Percentiles rank a stretch among this genome's conserved stretches.
Evolutionary conservation across 2,888 invertebrate species (phyloP).

Genomic region (Smittia sp.): DNA sequence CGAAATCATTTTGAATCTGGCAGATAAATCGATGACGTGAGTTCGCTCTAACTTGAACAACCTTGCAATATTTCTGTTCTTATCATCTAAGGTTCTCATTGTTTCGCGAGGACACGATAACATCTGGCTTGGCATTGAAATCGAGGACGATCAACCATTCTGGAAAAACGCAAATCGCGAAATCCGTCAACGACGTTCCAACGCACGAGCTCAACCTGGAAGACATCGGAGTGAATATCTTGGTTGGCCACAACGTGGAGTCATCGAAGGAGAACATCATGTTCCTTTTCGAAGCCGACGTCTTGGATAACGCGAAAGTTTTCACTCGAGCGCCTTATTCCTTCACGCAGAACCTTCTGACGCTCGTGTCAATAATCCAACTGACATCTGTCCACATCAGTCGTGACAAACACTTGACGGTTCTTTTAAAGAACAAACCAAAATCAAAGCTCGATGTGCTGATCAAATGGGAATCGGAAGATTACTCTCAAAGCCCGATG

Average conservation of each 20-base stretch:
- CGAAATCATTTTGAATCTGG: constrained; percentile 50
- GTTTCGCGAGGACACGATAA: constrained; percentile 50
- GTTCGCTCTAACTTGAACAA: background rate
- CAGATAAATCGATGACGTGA: constrained; percentile 46
- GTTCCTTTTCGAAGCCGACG: constrained; percentile 36
- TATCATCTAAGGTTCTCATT: constrained; percentile 48
- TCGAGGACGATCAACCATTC: constrained; percentile 50
- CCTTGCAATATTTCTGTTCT: background rate
- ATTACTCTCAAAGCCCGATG: background rate
- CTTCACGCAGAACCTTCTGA: constrained; percentile 45
- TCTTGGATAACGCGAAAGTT: constrained; percentile 22
- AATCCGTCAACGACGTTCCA: background rate
- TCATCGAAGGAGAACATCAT: constrained; percentile 34
- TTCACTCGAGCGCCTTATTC: constrained; percentile 33
- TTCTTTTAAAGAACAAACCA: constrained; percentile 46
- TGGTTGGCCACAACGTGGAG: constrained; percentile 20
- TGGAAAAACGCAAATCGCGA: background rate
- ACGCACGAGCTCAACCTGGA: constrained; percentile 26
- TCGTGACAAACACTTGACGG: constrained; percentile 52
- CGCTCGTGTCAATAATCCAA: constrained; percentile 52
- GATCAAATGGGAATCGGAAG: constrained; percentile 17
- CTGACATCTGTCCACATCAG: constrained; percentile 53
- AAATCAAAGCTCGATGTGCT: constrained; percentile 15
- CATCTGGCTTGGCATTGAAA: constrained; percentile 52
- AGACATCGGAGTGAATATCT: constrained; percentile 29